A percentile compares a stretch with the other conserved stretches of the same genome.
These are phyloP conservation scores for Acronicta aceris DNA, from an alignment of 2,888 invertebrate genomes.

Conservation along the genomic window DNA sequence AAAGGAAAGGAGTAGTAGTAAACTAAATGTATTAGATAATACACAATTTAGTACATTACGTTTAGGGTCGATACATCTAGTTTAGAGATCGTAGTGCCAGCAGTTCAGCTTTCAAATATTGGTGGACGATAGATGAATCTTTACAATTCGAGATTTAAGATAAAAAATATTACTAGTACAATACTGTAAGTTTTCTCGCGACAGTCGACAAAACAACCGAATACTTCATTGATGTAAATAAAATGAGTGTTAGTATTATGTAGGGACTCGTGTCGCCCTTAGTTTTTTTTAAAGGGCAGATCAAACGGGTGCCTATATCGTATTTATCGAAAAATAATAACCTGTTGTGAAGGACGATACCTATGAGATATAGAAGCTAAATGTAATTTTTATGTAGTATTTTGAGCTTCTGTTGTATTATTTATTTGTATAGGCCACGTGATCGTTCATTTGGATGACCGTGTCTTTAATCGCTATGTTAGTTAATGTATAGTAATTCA, in stretches of 20 bases:
- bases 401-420: conserved; percentile 68
- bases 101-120: conserved; percentile 89
- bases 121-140: conserved; percentile 80
- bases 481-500: conserved; percentile 65
- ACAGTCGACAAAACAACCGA: conserved; percentile 68
- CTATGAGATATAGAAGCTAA: conserved; percentile 81
- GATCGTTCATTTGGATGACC: conserved; percentile 59
- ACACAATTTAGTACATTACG: conserved; percentile 76
- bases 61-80: conserved; percentile 80
- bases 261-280: conserved; percentile 71
- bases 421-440: conserved; percentile 65
- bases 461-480: conserved; percentile 62
- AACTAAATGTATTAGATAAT: conserved; percentile 77
- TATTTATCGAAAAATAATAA: conserved; percentile 71
- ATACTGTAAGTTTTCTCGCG: conserved; percentile 69
- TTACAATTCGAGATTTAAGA: conserved; percentile 79
- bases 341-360: conserved; percentile 88
- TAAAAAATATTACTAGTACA: conserved; percentile 69
- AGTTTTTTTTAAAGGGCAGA: conserved; percentile 65
- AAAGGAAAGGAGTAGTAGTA: conserved; percentile 66
- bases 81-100: conserved; percentile 78
- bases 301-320: conserved; percentile 72
- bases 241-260: conserved; percentile 77
- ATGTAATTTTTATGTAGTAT: conserved; percentile 76
- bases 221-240: conserved; percentile 82